Evolutionary conservation across 2,888 invertebrate genomes (phyloP).

Genomic region (Drosophila siamana): DNA sequence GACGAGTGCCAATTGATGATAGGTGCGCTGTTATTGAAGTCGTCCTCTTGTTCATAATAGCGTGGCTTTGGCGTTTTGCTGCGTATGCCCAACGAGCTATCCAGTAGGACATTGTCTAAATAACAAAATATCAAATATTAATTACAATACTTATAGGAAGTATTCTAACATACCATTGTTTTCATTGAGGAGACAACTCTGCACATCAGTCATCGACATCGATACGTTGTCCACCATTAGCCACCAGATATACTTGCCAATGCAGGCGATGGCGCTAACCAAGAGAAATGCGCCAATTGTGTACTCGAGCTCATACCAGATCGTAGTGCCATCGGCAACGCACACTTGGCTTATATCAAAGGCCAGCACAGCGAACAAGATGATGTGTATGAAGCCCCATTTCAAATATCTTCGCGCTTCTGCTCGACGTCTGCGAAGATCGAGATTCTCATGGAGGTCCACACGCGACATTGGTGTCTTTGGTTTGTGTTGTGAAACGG

Average conservation of each 20-base stretch:
- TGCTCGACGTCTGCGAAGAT: slow-evolving; percentile 73
- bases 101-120: background rate
- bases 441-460: slow-evolving; percentile 75
- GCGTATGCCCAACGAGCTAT: background rate
- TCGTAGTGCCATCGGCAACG: slow-evolving; percentile 60
- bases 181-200: slow-evolving; percentile 86
- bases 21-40: slow-evolving; percentile 61
- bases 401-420: slow-evolving; percentile 77
- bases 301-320: slow-evolving; percentile 86
- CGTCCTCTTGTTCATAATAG: slow-evolving; percentile 53
- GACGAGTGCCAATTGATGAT: slow-evolving; percentile 85
- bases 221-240: slow-evolving; percentile 83
- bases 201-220: slow-evolving; percentile 86
- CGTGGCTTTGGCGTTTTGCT: slow-evolving; percentile 39
- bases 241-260: slow-evolving; percentile 86
- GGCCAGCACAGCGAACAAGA: slow-evolving; percentile 73
- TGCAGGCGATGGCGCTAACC: slow-evolving; percentile 86
- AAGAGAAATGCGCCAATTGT: slow-evolving; percentile 84
- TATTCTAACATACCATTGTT: slow-evolving; percentile 77
- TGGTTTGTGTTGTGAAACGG: slow-evolving; percentile 23
- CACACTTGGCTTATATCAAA: slow-evolving; percentile 83
- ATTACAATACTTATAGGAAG: background rate
- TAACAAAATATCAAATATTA: background rate
- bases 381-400: slow-evolving; percentile 82
- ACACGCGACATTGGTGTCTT: slow-evolving; percentile 36